Evolutionary conservation across 2,113 vertebrate species (phyloP), one percentile per base, ranked within the genome.

Genomic region (Hippopotamus amphibius): DNA sequence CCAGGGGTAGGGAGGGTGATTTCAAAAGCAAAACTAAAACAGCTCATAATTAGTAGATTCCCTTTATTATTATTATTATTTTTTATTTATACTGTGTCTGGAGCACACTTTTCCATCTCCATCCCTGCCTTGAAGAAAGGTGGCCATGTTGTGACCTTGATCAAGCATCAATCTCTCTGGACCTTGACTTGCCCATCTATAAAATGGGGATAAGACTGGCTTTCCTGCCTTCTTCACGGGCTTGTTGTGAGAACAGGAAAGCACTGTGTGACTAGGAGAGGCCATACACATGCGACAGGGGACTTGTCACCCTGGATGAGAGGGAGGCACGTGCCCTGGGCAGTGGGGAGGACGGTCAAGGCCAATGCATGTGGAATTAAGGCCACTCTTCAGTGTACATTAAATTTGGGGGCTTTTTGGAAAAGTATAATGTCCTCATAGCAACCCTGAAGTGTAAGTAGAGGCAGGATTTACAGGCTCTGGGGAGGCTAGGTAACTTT

Each of bases 141-240:
- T 2, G 85, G 63, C 4, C 24, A 48, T n/a, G 53, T 33, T n/a
- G 33, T 55, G 53, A 93, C 92, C 57, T 86, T 59, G 41, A 19
- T 26, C 50, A 53, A 69, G 11, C n/a, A 61, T 50, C 74, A 57
- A 63, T 88, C 83, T 72, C 37, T 72, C 57, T 92, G 55, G 59
- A 37, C 87, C 33, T 63, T 24, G 65, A 95, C 50, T 37, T 97
- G 72, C 61, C 91, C 83, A 77, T 69, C 94, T 61, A 28, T 89
- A 77, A 86, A 95, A 65, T 28, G 61, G 53, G 71, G 85, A 43
- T 0, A 33, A n/a, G 43, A 57, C 22, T n/a, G 41, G 63, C 66
- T 85, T 59, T 74, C 41, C 59, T 33, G 37, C 55, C 53, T 94
- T 41, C 76, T 15, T 90, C 41, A 7, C 2, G 11, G 50, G 30